Base-by-base conservation (phyloP, 2,113 vertebrate species). In the Lycocorax pyrrhopterus region DNA sequence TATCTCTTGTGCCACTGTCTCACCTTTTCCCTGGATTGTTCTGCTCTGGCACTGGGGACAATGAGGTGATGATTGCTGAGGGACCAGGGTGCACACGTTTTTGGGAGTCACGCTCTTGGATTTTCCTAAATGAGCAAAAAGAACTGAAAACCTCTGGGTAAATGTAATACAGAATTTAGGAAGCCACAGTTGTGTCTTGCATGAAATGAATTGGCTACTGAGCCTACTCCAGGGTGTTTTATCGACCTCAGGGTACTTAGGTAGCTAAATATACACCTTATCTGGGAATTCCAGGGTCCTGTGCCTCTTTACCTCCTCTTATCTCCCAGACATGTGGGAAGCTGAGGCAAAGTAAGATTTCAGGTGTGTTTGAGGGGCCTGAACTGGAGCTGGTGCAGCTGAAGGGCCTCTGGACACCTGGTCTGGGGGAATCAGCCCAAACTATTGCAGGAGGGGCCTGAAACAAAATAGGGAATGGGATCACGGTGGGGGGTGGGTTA, bases 181-280 rank as follows among this genome's bases (percentile, higher is more conserved):
- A 35, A 67, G 26, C 2, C 4, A 0, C 33, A 8, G 23, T 46
- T 41, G 29, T 29, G 49, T 26, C 32, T 62, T 37, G 6, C 18
- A 1, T 32, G 21, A 32, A 58, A 15, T 33, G 26, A 47, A 8
- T 32, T 59, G 18, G 67, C 16, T 67, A 3, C 41, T 74, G 78
- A 13, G 17, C 26, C 35, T 10, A 0, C 72, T 55, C 9, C 29
- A 21, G 62, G 75, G 47, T 14, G 4, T 18, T 95, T 90, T 90
- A 63, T 90, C 59, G 7, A 58, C 41, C 73, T 88, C 55, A 2
- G 5, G 56, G 66, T 78, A 47, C 80, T 94, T 76, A 26, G 0
- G 1, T 79, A 25, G 82, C 94, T 92, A 94, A 95, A 95, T 79
- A 76, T 69, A 85, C 58, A 6, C n/a, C 3, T 87, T 90, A 92